phyloP scores from a whole-genome alignment of 2,888 invertebrate species.

The Ormyrus rosae region DNA sequence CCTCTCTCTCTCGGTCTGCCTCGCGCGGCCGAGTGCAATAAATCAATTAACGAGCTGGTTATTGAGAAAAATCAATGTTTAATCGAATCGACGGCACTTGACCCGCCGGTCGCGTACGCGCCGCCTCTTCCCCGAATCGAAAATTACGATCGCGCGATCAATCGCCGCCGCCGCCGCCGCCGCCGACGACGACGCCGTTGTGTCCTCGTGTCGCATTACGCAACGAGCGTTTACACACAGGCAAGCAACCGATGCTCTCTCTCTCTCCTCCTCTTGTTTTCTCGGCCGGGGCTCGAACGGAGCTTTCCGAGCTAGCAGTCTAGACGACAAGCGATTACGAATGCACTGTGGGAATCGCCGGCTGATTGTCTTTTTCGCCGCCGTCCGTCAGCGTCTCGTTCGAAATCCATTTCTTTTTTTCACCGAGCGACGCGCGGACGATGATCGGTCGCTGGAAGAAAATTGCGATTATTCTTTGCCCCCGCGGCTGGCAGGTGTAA shows the following conservation, averaged over 20 bases:
- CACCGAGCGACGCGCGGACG: no score
- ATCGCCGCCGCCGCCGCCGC: background rate
- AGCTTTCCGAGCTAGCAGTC: background rate
- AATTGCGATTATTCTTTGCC: no score
- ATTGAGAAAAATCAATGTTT: slow-evolving; percentile 65
- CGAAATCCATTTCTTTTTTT: no score
- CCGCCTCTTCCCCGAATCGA: slow-evolving; percentile 49
- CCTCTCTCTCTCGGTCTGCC: background rate
- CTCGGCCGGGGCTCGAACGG: background rate
- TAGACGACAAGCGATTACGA: no score
- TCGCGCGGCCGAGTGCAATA: slow-evolving; percentile 42
- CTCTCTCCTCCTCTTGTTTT: no score
- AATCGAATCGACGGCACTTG: slow-evolving; percentile 70
- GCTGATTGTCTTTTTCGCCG: no score
- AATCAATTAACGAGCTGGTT: slow-evolving; percentile 59
- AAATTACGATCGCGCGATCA: slow-evolving; percentile 41
- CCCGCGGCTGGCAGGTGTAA: no score
- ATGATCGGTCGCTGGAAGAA: no score
- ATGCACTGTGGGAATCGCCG: no score
- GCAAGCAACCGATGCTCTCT: no score
- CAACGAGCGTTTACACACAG: no score
- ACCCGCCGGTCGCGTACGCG: slow-evolving; percentile 61
- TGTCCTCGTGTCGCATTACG: slow-evolving; percentile 4
- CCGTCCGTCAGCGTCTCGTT: no score
- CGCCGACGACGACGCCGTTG: background rate